Percentiles rank a stretch among this genome's conserved stretches.
Conservation (phyloP, 2,888 invertebrate genomes). For the Thereva nobilitata region DNA sequence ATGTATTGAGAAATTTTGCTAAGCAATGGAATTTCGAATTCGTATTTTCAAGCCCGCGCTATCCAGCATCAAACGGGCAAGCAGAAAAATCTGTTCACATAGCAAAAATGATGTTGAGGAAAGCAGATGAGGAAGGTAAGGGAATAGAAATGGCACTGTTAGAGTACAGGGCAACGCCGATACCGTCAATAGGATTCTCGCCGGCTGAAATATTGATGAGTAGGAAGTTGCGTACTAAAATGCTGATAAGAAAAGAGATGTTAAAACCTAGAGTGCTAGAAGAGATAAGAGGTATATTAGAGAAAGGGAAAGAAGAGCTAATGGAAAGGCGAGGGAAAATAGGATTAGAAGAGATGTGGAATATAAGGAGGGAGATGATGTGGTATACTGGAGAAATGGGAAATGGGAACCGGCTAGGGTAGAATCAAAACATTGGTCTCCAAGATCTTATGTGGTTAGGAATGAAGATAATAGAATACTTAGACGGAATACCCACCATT, state of each 20-base stretch:
- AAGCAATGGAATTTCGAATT: constrained; percentile 43
- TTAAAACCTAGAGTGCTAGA: constrained; percentile 1
- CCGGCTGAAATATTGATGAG: constrained; percentile 10
- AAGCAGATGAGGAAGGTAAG: constrained; percentile 1
- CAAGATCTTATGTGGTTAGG: constrained; percentile 7
- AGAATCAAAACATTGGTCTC: background rate
- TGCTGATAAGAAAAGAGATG: background rate
- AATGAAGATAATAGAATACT: constrained; percentile 13
- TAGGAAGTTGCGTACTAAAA: background rate
- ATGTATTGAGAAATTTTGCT: constrained; percentile 43
- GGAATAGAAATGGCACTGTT: constrained; percentile 7
- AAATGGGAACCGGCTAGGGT: constrained; percentile 1
- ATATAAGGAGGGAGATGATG: background rate
- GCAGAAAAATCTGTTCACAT: constrained; percentile 17
- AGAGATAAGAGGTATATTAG: too few relatives aligned
- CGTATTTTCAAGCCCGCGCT: constrained; percentile 42
- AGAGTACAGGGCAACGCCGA: constrained; percentile 3
- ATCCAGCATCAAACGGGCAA: constrained; percentile 44
- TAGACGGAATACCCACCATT: constrained; percentile 3
- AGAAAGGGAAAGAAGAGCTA: background rate
- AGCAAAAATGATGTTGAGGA: background rate
- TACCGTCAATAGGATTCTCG: background rate
- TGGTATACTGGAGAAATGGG: background rate
- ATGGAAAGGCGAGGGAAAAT: background rate
- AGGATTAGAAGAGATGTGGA: background rate